Percentiles rank a stretch among this genome's conserved stretches.
phyloP scores from a whole-genome alignment of 2,113 vertebrate species.

The Pseudorhombus dupliciocellatus region DNA sequence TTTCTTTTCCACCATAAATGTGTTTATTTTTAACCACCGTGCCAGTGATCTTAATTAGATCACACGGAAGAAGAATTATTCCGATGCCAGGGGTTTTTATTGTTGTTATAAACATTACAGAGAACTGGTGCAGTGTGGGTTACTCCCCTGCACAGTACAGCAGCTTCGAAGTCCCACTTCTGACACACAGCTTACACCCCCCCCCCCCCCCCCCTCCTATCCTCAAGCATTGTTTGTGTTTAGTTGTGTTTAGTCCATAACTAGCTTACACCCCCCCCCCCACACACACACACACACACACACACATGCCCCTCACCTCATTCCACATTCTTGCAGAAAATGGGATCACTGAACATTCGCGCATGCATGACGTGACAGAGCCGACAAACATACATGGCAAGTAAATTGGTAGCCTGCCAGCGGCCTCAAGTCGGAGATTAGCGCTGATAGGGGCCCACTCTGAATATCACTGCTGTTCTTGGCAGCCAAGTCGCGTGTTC shows the following conservation, averaged over 20 bases:
- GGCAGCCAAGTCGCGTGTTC: conserved; percentile 68
- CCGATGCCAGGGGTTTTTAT: neutral
- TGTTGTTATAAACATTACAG: no score
- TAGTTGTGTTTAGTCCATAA: no score
- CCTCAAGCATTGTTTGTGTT: no score
- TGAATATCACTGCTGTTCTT: conserved; percentile 60
- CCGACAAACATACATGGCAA: conserved; percentile 64
- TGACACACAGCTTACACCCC: neutral
- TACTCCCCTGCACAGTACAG: neutral
- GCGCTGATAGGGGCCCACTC: conserved; percentile 38
- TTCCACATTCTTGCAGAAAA: conserved; percentile 49
- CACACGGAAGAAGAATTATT: neutral
- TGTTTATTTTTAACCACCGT: no score
- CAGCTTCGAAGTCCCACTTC: conserved; percentile 8
- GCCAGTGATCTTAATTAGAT: neutral
- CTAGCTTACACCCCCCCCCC: no score
- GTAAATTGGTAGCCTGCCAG: conserved; percentile 71
- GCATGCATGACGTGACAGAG: conserved; percentile 61
- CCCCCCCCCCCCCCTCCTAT: no score
- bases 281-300: conserved; percentile 3
- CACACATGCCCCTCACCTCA: neutral
- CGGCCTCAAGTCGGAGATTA: conserved; percentile 54
- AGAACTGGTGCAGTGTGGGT: neutral
- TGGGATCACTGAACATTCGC: conserved; percentile 64
- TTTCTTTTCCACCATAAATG: no score